Base-by-base conservation (phyloP, 2,113 vertebrate genomes). In the Lanius collurio region DNA sequence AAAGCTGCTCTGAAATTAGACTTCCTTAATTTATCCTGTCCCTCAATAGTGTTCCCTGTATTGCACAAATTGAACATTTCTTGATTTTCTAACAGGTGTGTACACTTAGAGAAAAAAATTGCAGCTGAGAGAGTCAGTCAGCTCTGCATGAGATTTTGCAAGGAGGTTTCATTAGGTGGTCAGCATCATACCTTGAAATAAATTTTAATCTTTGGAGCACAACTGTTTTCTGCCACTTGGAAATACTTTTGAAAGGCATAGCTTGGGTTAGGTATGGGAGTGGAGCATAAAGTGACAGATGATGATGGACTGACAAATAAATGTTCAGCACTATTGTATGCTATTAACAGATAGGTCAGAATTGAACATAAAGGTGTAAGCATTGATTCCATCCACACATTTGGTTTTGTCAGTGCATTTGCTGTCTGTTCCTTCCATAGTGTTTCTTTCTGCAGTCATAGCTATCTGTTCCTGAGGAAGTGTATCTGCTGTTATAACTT, bases 391-490 rank as follows among this genome's bases (percentile, higher is more conserved):
- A 57, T 33, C 18, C 21, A 4, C 3, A 2, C 1, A 0, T 41
- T 92, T 57, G n/a, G 28, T 65, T 70, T 28, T 57, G 26, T 60
- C 70, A 41, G 50, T 55, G 37, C n/a, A 0, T 85, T 86, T 83
- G 27, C 47, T 59, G 3, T 35, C 3, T 39, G 17, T 77, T 60
- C 46, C 16, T 67, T 60, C 64, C 0, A 0, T 23, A 27, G 7
- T 33, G 1, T n/a, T 86, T 31, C 41, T 46, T 60, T 46, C 42
- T 71, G 33, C 30, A 11, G 15, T 74, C 4, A 0, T 8, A 62
- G 37, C 41, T 79, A 31, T 53, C 37, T 86, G 77, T 31, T 68
- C 6, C 4, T 22, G 62, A 35, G 42, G 37, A 42, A 74, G 13
- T 56, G 9, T 87, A 18, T 56, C 37, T 70, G 22, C n/a, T 77